phyloP scores from a whole-genome alignment of 2,113 vertebrate genomes.

The Callipepla squamata region DNA sequence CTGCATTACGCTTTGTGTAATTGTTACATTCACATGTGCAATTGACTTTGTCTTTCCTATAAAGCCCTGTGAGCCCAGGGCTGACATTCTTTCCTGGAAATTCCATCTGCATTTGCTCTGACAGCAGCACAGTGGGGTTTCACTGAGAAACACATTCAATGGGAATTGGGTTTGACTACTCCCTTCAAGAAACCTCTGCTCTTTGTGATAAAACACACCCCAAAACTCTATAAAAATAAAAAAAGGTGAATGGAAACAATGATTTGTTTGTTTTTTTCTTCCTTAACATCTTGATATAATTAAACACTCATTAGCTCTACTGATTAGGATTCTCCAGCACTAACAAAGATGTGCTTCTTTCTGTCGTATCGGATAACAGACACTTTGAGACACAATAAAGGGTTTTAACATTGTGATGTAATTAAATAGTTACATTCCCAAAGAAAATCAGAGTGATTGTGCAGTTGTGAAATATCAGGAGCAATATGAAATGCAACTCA shows the following conservation, averaged over 20 bases:
- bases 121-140: neutral
- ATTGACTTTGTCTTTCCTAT: neutral
- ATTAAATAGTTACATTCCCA: neutral
- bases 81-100: neutral
- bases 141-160: neutral
- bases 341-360: neutral
- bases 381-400: neutral
- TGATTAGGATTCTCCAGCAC: neutral
- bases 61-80: neutral
- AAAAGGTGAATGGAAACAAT: neutral
- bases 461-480: neutral
- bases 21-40: neutral
- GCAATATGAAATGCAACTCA: neutral
- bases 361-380: neutral
- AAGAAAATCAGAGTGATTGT: neutral
- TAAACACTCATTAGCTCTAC: neutral
- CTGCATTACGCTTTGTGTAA: neutral
- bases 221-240: neutral
- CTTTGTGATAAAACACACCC: neutral
- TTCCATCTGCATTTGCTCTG: neutral
- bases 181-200: neutral
- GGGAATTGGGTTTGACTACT: slow-evolving; percentile 7
- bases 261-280: neutral
- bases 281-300: neutral
- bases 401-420: neutral